Evolutionary conservation across 2,113 vertebrate species (phyloP), one percentile per base, ranked within the genome.

Genomic region (human): DNA sequence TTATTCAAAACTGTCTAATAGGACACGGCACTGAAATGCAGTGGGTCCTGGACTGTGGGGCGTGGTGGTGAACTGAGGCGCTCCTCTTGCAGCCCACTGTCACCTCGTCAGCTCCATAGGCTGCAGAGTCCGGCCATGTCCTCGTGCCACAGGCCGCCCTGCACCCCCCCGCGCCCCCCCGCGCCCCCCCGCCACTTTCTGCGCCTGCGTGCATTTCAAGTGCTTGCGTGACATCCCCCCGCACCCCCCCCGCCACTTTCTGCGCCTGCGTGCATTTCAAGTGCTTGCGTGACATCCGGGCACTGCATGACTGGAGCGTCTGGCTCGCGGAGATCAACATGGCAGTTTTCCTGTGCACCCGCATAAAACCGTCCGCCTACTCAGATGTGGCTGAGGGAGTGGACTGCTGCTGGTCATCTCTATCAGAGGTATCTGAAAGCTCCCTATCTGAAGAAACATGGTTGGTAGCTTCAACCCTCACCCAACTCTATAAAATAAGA

Each of bases 401-500:
- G 20, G 17, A 2, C 52, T 12, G 8, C 14, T 97, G 99, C 99
- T 99, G 99, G 99, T 98, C 99, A 38, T 98, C 98, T 0, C 99
- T 99, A 1, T 45, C 94, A 23, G 99, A 99, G 93, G 97, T 99
- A 35, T 97, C 99, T 2, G 96, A 98, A 83, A 97, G 95, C 73
- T 99, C 97, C 86, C 93, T 91, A 89, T 96, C 98, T 20, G 93
- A 87, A 68, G 96, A 99, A 94, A 50, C 99, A 13, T 40, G 98
- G 98, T 97, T 99, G 10, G 96, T 98, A 14, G 98, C 99, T 0
- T 99, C 99, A 1, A 0, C 9, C 99, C 10, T 25, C n/a, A 30
- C 3, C 22, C 10, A 99, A 98, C 98, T 99, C 89, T 99, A 99
- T n/a, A 99, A 99, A 64, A 89, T 99, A 11, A 98, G 99, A 78